Conservation (phyloP, 2,797 vertebrate species). For the Gadopsis marmoratus region DNA sequence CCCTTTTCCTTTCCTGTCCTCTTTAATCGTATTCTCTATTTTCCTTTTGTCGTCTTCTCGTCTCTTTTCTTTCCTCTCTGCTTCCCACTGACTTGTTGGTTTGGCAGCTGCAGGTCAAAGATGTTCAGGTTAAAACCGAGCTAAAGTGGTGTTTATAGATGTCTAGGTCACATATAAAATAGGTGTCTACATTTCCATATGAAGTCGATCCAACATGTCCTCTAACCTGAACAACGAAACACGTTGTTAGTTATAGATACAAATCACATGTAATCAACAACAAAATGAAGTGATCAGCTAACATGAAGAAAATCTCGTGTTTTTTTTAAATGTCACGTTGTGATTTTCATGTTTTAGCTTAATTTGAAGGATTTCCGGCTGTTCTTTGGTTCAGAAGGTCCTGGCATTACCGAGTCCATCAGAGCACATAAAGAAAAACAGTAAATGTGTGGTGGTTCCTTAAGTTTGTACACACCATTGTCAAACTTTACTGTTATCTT, state of each 20-base stretch:
- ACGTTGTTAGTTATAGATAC: neutral
- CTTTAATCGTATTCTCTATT: neutral
- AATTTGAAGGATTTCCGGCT: neutral
- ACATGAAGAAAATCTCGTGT: neutral
- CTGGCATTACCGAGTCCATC: too few relatives aligned
- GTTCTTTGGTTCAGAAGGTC: too few relatives aligned
- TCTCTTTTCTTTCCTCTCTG: neutral
- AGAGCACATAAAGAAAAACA: neutral
- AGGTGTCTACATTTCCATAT: neutral
- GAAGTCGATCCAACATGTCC: neutral
- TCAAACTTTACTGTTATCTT: conserved; percentile 23
- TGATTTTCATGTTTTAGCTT: neutral
- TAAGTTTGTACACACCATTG: too few relatives aligned
- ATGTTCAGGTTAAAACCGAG: neutral
- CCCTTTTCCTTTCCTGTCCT: neutral
- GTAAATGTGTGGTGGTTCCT: neutral
- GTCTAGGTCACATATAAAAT: neutral
- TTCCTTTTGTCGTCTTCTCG: neutral
- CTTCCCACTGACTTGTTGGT: neutral
- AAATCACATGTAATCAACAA: neutral
- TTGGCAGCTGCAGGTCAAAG: neutral
- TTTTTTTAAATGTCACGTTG: neutral
- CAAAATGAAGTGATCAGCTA: neutral
- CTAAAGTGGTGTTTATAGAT: neutral
- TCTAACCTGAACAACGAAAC: too few relatives aligned